Conservation (phyloP, 30 jellyfish, hydroid and myxozoan genomes). For the Pseudorhiza aurosa region DNA sequence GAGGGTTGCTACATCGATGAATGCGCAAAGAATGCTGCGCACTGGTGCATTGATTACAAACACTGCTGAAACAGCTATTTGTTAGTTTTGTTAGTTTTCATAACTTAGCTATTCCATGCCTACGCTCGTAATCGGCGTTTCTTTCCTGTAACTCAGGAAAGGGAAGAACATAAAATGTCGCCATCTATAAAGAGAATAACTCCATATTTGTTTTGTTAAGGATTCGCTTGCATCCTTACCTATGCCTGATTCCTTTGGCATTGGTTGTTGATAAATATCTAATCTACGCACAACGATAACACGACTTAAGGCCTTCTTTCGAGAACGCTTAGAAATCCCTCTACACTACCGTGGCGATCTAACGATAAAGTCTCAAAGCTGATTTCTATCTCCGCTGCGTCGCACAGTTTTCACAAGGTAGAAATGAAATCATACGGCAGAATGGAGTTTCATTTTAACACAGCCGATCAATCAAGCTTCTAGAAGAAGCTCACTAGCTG, state of each 20-base stretch:
- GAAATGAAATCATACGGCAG: no score
- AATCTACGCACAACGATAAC: background rate
- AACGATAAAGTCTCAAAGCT: background rate
- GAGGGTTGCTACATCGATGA: no score
- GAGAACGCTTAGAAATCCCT: background rate
- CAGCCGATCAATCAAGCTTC: no score
- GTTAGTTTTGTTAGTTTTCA: no score
- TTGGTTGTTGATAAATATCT: background rate
- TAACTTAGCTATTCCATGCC: background rate
- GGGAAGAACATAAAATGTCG: background rate
- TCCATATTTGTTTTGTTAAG: background rate
- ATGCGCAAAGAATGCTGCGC: no score
- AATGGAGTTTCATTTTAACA: no score
- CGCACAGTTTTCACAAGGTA: no score
- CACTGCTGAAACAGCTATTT: no score
- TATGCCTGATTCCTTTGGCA: background rate
- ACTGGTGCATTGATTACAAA: no score
- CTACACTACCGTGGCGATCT: background rate
- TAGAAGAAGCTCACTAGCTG: no score
- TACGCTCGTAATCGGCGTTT: background rate
- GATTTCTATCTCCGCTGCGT: no score
- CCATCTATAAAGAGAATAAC: background rate
- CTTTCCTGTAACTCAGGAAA: background rate
- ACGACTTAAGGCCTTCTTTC: background rate
- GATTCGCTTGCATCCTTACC: background rate